Base-by-base conservation (phyloP, 2,113 vertebrate species). In the Paratilapia polleni region DNA sequence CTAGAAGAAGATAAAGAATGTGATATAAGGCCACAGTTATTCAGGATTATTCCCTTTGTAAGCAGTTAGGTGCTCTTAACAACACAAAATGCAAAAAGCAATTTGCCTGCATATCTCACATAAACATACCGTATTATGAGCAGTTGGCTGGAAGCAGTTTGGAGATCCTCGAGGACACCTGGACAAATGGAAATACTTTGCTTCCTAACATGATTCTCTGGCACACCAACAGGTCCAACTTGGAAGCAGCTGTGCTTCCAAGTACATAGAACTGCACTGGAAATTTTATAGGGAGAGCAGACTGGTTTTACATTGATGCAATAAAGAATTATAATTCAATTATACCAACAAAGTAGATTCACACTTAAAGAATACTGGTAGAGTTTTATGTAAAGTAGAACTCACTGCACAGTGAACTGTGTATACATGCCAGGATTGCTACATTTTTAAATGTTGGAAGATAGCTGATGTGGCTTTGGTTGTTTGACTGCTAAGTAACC, bases 401-500 rank as follows among this genome's bases (percentile, higher is more conserved):
- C 43, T 60, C 38, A 41, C 26, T 24, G 49, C 57, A 84, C 13
- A 78, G 20, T 62, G 59, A 62, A 52, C 58, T 63, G 28, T 17
- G 43, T 47, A 13, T 47, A 15, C 2, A 47, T 0, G 2, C 64
- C 64, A 49, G 64, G 19, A 19, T 49, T 49, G 26, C 24, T 70
- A 2, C 43, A 10, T 49, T 13, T 70, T 12, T 26, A 49, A 70
- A 68, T 47, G 38, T 43, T 68, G 38, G 41, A 6, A 13, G 1
- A 43, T 43, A 24, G 13, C n/a, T 47, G 38, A 14, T 68, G 38
- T 17, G 36, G 13, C n/a, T 43, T 10, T 47, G 22, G 38, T 14
- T 43, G 64, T 66, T 68, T 43, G 12, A 28, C 5, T 57, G 22
- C 20, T 20, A 73, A 74, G 49, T 41, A 24, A 89, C 83, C 74